These are phyloP conservation scores for Oryctes rhinoceros DNA, from an alignment of 1,140 invertebrate species.

Conservation along the genomic window DNA sequence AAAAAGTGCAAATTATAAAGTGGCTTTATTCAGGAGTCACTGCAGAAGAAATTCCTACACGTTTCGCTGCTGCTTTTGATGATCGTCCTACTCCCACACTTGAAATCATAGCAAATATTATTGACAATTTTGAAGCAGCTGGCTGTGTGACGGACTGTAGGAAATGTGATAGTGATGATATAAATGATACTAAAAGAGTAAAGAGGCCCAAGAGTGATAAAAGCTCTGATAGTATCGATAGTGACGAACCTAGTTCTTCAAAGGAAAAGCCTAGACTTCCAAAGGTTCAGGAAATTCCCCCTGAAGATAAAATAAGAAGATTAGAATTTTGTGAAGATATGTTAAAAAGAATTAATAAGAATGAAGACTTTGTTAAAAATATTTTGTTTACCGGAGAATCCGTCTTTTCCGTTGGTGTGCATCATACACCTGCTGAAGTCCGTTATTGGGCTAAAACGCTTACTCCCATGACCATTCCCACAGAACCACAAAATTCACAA, in stretches of 20 bases:
- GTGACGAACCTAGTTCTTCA: background rate
- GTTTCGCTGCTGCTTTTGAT: background rate
- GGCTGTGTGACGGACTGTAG: background rate
- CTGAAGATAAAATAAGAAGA: background rate
- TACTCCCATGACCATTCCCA: background rate
- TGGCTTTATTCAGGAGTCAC: background rate
- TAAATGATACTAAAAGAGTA: background rate
- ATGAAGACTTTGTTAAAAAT: background rate
- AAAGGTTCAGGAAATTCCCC: background rate
- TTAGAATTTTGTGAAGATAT: slow-evolving; percentile 18
- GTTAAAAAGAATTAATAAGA: background rate
- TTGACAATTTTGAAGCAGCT: background rate
- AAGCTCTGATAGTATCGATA: background rate
- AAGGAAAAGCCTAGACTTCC: background rate
- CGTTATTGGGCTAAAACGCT: background rate
- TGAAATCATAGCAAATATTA: background rate
- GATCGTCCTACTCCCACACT: background rate
- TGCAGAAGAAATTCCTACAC: background rate
- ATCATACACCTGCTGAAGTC: slow-evolving; percentile 3
- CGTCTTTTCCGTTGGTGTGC: background rate
- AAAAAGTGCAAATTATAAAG: background rate
- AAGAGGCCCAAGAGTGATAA: background rate
- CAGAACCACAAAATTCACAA: slow-evolving; percentile 35
- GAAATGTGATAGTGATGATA: background rate
- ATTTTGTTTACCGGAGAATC: slow-evolving; percentile 4